Base-by-base conservation (phyloP, 2,113 vertebrate species). In the Micromys minutus region DNA sequence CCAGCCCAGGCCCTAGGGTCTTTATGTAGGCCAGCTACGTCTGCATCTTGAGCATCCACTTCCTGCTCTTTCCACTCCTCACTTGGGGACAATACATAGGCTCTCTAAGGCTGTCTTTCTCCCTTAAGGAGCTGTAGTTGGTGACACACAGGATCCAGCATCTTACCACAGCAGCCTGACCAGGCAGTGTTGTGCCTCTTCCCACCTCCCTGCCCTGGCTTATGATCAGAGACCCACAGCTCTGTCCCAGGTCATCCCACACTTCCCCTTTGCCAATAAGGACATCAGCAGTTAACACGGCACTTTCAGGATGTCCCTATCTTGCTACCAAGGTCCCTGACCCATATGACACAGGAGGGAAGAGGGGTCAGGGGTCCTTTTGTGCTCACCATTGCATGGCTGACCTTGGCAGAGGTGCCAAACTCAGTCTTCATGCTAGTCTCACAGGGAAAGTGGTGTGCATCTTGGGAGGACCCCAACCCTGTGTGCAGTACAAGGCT, bases 231-330 rank as follows among this genome's bases (percentile, higher is more conserved):
- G 59, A 69, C 29, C 61, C 0, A 10, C 7, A 77, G 3, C n/a
- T 75, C 24, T 39, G 2, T 77, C 47, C 29, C 9, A 13, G 10
- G 1, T 39, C 0, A 0, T 22, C 16, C 90, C 31, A n/a, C 5
- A 22, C 22, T 4, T n/a, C 12, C 7, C 17, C 26, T 22, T 7
- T 29, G 22, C 63, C 13, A 69, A 5, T 29, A 10, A 19, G 21
- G 76, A 65, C 7, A 5, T 42, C n/a, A 39, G 57, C 0, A 0
- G 6, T 77, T 39, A 72, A 31, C 47, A 90, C 13, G 36, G 69
- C n/a, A 10, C 71, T 72, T 81, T 61, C 72, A n/a, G 52, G 65
- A 45, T 24, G 5, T 36, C 65, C 13, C 31, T 34, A 69, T 59
- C 8, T 55, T 50, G 59, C 31, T 4, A 0, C 29, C 67, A 21